Percentiles rank a stretch among this genome's conserved stretches.
Conservation (phyloP, 2,888 invertebrate genomes). For the Rhaphigaster nebulosa region DNA sequence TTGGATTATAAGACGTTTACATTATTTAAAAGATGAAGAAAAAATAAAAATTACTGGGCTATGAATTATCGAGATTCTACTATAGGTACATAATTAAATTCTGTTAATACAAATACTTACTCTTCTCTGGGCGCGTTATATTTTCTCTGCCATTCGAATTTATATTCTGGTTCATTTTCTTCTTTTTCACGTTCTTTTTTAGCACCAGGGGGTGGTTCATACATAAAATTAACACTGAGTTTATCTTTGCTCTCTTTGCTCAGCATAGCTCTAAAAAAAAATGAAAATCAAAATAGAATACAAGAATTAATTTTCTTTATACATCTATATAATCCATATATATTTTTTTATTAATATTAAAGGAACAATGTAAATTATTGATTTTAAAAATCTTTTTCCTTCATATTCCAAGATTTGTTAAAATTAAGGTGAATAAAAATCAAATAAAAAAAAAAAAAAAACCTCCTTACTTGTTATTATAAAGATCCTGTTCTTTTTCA, state of each 20-base stretch:
- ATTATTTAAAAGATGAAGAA: no score
- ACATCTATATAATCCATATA: neutral
- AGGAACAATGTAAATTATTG: no score
- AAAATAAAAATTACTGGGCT: no score
- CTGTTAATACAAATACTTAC: constrained; percentile 68
- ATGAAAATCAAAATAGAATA: constrained; percentile 41
- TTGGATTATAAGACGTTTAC: no score
- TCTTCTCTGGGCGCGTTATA: constrained; percentile 98
- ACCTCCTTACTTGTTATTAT: constrained; percentile 87
- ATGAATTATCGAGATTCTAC: no score
- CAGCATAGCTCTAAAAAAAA: constrained; percentile 82
- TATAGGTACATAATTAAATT: neutral
- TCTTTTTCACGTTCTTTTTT: constrained; percentile 91
- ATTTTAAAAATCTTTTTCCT: neutral
- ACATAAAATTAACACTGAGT: constrained; percentile 98
- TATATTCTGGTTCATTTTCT: constrained; percentile 95
- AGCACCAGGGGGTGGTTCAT: constrained; percentile 96
- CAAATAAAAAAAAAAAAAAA: no score
- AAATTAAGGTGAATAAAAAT: constrained; percentile 38
- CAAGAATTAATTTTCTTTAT: neutral
- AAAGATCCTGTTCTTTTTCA: constrained; percentile 98
- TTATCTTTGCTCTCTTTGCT: constrained; percentile 99
- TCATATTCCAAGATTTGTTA: neutral
- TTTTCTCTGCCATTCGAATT: constrained; percentile 99
- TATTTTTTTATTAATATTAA: neutral